Evolutionary conservation across 2,888 invertebrate genomes (phyloP), one percentile per base, ranked within the genome.

Genomic region (Steinernema hermaphroditum): DNA sequence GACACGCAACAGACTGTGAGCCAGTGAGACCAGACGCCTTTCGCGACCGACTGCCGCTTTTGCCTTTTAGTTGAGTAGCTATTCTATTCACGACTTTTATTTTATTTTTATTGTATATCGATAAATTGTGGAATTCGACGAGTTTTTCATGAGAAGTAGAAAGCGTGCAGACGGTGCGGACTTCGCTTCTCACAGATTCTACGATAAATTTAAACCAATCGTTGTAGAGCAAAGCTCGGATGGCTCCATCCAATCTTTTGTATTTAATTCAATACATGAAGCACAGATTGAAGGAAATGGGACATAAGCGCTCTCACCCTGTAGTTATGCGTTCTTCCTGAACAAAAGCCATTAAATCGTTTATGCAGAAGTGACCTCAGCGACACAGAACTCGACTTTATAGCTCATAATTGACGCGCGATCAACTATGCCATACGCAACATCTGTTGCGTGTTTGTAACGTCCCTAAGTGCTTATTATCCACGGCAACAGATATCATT

Each of bases 1-100:
- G 83, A 84, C 70, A 80, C 83, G 27, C 62, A 62, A n/a, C 62
- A 62, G n/a, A 62, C 62, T 29, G 27, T 34, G 29, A 34, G 16
- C 34, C 62, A 62, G 32, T 62, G 34, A 62, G 16, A 24, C 32
- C n/a, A 37, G 6, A 32, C 62, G 24, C 62, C 16, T 16, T 9
- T 4, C 16, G 14, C 62, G 46, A 46, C 16, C 62, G 62, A 62
- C 62, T 62, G 62, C 62, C 62, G 62, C 62, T 62, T 54, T 50
- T 27, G 62, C 62, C 62, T 62, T 62, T 9, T 34, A 29, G 62
- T 32, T 6, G 62, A 62, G 16, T 62, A 62, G 62, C 16, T 32
- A 32, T 37, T 37, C 37, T 37, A 16, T 62, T 62, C 16, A 62
- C 34, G 62, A 62, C 6, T 34, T 54, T 34, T 62, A 62, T 62